Evolutionary conservation across 2,888 invertebrate genomes (phyloP), one percentile per base, ranked within the genome.

Genomic region (Lithophane ornitopus): DNA sequence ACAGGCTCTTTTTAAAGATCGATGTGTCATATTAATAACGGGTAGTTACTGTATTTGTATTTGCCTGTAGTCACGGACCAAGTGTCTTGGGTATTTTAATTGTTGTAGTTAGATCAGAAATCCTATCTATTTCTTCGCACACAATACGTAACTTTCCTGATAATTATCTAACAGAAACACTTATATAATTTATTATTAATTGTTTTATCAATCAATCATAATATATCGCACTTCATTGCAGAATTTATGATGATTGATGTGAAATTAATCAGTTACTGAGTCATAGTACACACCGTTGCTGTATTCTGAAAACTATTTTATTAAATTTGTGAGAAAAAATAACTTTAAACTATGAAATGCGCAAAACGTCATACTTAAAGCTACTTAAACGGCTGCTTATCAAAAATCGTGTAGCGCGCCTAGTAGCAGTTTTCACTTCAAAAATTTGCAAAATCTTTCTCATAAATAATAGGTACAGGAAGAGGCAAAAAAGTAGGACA

Each of bases 81-180:
- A 28, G 26, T 58, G 28, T 67, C 56, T 70, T 76, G 26, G 46
- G 58, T 63, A 82, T 81, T 70, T 69, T 54, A 62, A 39, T 52
- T 81, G 22, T 62, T 59, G 78, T 81, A 81, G 52, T 67, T 67
- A 73, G 61, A 41, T 52, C 22, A 73, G 61, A 56, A 61, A 56
- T 46, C 9, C n/a, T 16, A 39, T 28, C 16, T 49, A 41, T 22
- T 56, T 34, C n/a, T 14, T 19, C 6, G n/a, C 46, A 49, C 46
- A 74, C 26, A 56, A 34, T 41, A 66, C 22, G 16, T 54, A 12
- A 46, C 9, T 46, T 28, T 34, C n/a, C 3, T 26, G 16, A 39
- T 39, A 54, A 75, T 75, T 54, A 75, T 65, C 2, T 41, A 59
- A 69, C 9, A 46, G 1, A 49, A 52, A 66, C 46, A 44, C 26